phyloP scores from a whole-genome alignment of 2,888 invertebrate species.

The Drosophila paucipuncta region DNA sequence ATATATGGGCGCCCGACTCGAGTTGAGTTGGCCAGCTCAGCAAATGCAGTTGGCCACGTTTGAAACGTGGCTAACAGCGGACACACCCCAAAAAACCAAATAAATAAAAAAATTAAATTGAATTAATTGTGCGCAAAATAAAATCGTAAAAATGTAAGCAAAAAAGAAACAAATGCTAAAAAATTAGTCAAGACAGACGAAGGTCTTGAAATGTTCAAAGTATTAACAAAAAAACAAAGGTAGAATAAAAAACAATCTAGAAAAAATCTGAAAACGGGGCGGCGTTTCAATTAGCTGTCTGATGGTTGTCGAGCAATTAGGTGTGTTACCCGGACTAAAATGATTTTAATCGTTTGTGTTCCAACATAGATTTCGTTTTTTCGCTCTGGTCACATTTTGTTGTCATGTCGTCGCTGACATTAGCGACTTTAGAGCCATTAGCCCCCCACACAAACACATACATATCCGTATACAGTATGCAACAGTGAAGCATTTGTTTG shows the following conservation, averaged over 20 bases:
- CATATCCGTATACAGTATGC: conserved; percentile 5
- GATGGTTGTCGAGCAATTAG: conserved; percentile 71
- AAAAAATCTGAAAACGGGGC: conserved; percentile 50
- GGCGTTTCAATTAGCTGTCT: conserved; percentile 76
- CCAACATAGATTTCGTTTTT: conserved; percentile 68
- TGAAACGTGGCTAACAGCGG: conserved; percentile 58
- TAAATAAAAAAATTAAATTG: conserved; percentile 72
- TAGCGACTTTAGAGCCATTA: conserved; percentile 39
- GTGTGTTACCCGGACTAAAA: conserved; percentile 70
- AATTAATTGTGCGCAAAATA: conserved; percentile 57
- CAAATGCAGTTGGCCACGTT: conserved; percentile 49
- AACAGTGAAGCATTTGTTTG: conserved; percentile 53
- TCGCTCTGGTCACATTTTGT: conserved; percentile 59
- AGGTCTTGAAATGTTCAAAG: conserved; percentile 58
- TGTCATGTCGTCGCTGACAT: conserved; percentile 73
- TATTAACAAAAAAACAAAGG: conserved; percentile 3
- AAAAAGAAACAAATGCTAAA: conserved; percentile 26
- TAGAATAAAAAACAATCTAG: conserved; percentile 5
- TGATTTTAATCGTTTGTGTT: conserved; percentile 74
- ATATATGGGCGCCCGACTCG: conserved; percentile 51
- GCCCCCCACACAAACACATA: conserved; percentile 13
- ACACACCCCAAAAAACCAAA: conserved; percentile 64
- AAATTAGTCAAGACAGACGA: conserved; percentile 60
- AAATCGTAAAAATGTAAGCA: conserved; percentile 10
- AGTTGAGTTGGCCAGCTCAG: conserved; percentile 50